These are phyloP conservation scores for Ferdinandea cuprea DNA, from an alignment of 2,888 invertebrate species.

Conservation along the genomic window DNA sequence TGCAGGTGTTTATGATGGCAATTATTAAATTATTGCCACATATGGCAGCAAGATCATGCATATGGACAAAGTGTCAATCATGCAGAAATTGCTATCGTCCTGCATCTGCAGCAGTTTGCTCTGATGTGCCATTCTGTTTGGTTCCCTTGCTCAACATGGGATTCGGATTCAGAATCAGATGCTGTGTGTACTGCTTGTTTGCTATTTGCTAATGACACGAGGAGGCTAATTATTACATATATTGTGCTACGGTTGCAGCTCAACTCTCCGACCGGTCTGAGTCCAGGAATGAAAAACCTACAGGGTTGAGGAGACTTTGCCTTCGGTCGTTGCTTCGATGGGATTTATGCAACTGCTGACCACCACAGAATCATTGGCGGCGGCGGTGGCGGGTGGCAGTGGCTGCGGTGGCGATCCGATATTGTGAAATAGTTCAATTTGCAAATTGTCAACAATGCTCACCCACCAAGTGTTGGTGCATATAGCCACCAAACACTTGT, in stretches of 20 bases:
- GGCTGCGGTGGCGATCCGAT: constrained; percentile 36
- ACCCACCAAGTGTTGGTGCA: constrained; percentile 42
- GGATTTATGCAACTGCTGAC: constrained; percentile 67
- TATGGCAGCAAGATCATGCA: constrained; percentile 76
- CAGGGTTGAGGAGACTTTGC: constrained; percentile 52
- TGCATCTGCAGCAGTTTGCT: constrained; percentile 61
- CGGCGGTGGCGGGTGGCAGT: too few relatives aligned
- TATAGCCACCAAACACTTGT: constrained; percentile 22
- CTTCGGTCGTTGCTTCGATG: constrained; percentile 54
- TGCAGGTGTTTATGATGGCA: constrained; percentile 74
- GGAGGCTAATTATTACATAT: constrained; percentile 70
- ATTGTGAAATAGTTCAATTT: constrained; percentile 72
- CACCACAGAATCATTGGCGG: constrained; percentile 27
- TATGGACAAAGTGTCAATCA: constrained; percentile 79
- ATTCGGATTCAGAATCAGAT: constrained; percentile 43
- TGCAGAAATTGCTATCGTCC: constrained; percentile 78
- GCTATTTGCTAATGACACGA: constrained; percentile 74
- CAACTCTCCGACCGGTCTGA: constrained; percentile 38
- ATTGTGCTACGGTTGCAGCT: constrained; percentile 11
- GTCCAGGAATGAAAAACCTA: constrained; percentile 51
- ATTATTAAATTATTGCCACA: constrained; percentile 75
- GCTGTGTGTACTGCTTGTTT: constrained; percentile 62
- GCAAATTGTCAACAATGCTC: constrained; percentile 67
- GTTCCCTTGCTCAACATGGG: constrained; percentile 67
- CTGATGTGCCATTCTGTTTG: background rate